Evolutionary conservation across 2,113 vertebrate genomes (phyloP).

Genomic region (Junco hyemalis): DNA sequence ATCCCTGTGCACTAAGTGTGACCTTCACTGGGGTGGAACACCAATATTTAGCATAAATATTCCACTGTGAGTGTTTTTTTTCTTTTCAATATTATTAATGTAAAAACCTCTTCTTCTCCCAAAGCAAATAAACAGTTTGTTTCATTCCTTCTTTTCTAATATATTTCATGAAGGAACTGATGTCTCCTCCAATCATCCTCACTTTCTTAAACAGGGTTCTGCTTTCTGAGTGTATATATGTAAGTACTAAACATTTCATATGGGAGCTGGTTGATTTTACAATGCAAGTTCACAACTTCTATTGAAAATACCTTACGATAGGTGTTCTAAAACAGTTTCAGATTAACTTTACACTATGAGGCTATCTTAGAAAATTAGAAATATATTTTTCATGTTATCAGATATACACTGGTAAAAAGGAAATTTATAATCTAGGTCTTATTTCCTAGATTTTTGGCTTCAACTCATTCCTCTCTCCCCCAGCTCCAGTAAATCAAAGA

Average conservation of each 20-base stretch:
- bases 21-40: background rate
- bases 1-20: background rate
- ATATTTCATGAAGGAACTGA: background rate
- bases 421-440: background rate
- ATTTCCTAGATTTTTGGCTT: background rate
- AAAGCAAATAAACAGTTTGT: background rate
- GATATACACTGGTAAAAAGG: background rate
- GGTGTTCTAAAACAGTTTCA: background rate
- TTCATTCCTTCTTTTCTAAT: background rate
- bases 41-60: background rate
- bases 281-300: background rate
- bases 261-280: background rate
- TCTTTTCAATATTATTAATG: background rate
- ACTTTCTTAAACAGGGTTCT: background rate
- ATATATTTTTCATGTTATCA: background rate
- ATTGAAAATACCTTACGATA: background rate
- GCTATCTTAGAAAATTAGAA: background rate
- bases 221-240: background rate
- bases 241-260: background rate
- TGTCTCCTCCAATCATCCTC: background rate
- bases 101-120: background rate
- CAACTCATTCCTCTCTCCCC: background rate
- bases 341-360: background rate
- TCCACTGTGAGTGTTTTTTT: background rate
- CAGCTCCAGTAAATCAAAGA: background rate